These are phyloP conservation scores for Nephrotoma appendiculata DNA, from an alignment of 2,888 invertebrate genomes.

Conservation along the genomic window DNA sequence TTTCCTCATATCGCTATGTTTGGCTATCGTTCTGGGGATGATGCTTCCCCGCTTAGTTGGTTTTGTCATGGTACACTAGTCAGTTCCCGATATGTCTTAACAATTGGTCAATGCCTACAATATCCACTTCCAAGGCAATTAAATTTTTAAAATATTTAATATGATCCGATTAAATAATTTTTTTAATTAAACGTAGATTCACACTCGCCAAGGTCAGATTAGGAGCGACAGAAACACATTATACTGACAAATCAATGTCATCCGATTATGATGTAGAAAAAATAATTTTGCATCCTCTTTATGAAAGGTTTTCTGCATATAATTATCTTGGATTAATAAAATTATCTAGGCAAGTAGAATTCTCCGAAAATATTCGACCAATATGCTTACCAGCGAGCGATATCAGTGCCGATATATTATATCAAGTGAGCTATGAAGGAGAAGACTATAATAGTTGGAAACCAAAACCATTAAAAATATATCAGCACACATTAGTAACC, in stretches of 20 bases:
- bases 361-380: background rate
- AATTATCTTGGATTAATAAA: background rate
- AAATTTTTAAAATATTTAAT: background rate
- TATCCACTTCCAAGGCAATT: background rate
- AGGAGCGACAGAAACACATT: no score
- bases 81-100: background rate
- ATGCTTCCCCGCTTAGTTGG: background rate
- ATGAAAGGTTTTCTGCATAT: background rate
- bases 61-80: background rate
- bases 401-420: background rate
- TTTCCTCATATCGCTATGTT: background rate
- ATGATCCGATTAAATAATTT: background rate
- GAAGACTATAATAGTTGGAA: background rate
- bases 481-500: background rate
- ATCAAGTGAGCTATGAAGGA: background rate
- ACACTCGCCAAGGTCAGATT: no score
- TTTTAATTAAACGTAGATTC: background rate
- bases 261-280: background rate
- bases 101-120: background rate
- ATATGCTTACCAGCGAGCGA: background rate
- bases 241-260: no score
- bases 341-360: background rate
- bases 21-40: background rate
- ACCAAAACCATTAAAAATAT: background rate
- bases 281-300: background rate